Conservation (phyloP, 2,888 invertebrate species). For the Napeogenes sylphis region DNA sequence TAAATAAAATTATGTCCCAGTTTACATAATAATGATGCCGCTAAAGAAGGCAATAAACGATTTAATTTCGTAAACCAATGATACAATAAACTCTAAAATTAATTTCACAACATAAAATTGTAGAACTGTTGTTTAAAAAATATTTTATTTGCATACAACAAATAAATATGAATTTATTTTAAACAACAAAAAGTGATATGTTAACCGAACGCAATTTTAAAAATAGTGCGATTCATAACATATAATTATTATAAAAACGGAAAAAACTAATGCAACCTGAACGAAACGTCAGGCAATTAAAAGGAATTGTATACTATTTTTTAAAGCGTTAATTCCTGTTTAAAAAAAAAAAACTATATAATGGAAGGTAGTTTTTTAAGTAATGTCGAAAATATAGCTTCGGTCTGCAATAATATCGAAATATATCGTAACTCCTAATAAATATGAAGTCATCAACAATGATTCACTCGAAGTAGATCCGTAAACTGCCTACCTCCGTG, state of each 20-base stretch:
- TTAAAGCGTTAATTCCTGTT: too few species aligned
- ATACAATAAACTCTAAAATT: neutral
- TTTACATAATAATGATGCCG: slow-evolving; percentile 35
- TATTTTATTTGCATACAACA: too few species aligned
- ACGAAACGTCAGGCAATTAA: too few species aligned
- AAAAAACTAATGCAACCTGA: too few species aligned
- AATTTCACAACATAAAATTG: neutral
- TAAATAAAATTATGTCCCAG: slow-evolving; percentile 36
- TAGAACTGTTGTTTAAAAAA: too few species aligned
- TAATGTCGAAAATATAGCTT: slow-evolving; percentile 17
- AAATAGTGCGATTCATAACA: too few species aligned
- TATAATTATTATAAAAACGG: too few species aligned
- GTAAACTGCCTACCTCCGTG: slow-evolving; percentile 23
- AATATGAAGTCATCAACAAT: slow-evolving; percentile 41
- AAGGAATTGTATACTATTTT: too few species aligned
- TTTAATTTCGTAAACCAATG: slow-evolving; percentile 17
- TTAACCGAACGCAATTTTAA: too few species aligned
- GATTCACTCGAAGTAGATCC: slow-evolving; percentile 33
- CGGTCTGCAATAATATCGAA: slow-evolving; percentile 28
- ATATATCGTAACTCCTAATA: slow-evolving; percentile 37
- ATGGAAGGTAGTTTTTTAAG: slow-evolving; percentile 12
- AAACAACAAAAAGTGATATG: too few species aligned
- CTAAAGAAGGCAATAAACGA: neutral
- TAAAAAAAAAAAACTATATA: too few species aligned
- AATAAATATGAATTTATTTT: too few species aligned